phyloP scores from a whole-genome alignment of 2,888 invertebrate species.

The Nowickia ferox region DNA sequence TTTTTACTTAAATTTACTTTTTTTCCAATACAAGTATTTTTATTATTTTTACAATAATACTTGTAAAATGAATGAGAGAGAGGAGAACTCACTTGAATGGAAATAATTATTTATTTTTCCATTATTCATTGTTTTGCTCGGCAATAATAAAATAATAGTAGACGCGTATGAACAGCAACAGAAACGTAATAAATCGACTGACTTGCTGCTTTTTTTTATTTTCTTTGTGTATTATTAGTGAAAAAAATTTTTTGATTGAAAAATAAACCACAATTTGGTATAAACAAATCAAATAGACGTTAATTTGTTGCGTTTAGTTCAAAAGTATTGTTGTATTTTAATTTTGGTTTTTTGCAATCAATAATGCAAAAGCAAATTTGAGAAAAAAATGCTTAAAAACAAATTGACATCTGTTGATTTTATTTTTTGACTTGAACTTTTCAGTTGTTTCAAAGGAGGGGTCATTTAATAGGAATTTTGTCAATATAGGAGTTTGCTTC shows the following conservation, averaged over 20 bases:
- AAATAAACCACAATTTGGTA: slow-evolving; percentile 65
- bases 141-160: slow-evolving; percentile 59
- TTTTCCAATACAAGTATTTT: slow-evolving; percentile 64
- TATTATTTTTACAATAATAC: slow-evolving; percentile 38
- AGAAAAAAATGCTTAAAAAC: slow-evolving; percentile 16
- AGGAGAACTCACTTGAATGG: slow-evolving; percentile 79
- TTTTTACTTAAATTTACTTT: slow-evolving; percentile 67
- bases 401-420: slow-evolving; percentile 69
- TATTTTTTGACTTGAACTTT: slow-evolving; percentile 51
- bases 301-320: slow-evolving; percentile 65
- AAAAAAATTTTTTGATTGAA: slow-evolving; percentile 63
- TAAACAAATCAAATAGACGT: slow-evolving; percentile 70
- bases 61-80: slow-evolving; percentile 62
- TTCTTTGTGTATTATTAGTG: neutral
- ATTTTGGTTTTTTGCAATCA: slow-evolving; percentile 42
- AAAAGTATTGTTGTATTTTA: slow-evolving; percentile 44
- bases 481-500: slow-evolving; percentile 61
- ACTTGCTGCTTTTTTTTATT: slow-evolving; percentile 28
- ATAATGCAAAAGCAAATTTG: slow-evolving; percentile 46
- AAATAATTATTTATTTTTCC: slow-evolving; percentile 74
- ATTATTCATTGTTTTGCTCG: slow-evolving; percentile 51
- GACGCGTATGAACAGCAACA: slow-evolving; percentile 57
- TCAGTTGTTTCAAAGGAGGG: slow-evolving; percentile 51
- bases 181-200: slow-evolving; percentile 54
- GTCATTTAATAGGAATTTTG: slow-evolving; percentile 66